These are phyloP conservation scores for Mythimna ferrago DNA, from an alignment of 2,888 invertebrate genomes.

Conservation along the genomic window DNA sequence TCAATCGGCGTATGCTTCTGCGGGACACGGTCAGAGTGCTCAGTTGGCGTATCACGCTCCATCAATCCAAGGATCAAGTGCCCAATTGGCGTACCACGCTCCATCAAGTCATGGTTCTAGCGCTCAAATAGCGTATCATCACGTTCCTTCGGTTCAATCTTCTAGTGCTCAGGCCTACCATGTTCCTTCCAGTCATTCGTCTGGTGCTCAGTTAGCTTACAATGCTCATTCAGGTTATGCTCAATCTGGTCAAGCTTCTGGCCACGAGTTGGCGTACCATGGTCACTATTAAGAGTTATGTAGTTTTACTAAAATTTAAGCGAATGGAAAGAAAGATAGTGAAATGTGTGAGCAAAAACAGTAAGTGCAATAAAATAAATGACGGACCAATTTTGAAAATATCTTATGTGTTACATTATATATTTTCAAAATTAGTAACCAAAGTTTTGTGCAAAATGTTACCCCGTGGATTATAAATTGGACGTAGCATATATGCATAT, in stretches of 20 bases:
- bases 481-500: neutral
- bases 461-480: neutral
- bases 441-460: neutral
- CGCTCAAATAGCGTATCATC: constrained; percentile 19
- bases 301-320: neutral
- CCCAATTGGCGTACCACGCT: constrained; percentile 14
- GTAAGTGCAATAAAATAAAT: constrained; percentile 23
- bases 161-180: constrained; percentile 7
- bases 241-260: constrained; percentile 22
- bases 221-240: constrained; percentile 22
- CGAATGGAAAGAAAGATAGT: constrained; percentile 23
- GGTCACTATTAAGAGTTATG: constrained; percentile 17
- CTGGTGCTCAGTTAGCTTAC: constrained; percentile 8
- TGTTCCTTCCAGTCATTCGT: constrained; percentile 17
- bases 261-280: constrained; percentile 9
- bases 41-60: neutral
- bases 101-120: neutral
- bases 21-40: neutral
- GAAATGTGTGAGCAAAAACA: constrained; percentile 6
- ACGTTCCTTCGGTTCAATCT: constrained; percentile 12
- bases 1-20: constrained; percentile 1
- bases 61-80: neutral
- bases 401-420: neutral
- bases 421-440: too few species aligned
- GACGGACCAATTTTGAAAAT: neutral